A percentile compares a stretch with the other conserved stretches of the same genome.
These are phyloP conservation scores for Pheosia gnoma DNA, from an alignment of 2,888 invertebrate species.

Conservation along the genomic window DNA sequence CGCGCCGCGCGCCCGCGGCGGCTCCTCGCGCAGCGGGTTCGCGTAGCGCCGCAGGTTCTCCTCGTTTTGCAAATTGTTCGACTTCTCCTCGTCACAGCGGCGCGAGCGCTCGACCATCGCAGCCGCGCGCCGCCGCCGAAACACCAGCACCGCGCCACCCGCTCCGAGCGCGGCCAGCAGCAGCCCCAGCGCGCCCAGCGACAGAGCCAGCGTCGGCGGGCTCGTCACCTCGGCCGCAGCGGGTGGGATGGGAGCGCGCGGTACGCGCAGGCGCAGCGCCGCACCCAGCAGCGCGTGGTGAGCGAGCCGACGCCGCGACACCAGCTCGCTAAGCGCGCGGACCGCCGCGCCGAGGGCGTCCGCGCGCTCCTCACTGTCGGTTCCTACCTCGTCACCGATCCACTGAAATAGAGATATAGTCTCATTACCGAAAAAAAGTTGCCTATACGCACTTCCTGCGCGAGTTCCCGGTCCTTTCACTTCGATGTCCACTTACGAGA, in stretches of 20 bases:
- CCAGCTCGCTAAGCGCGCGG: conserved; percentile 69
- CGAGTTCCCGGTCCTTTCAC: not conserved
- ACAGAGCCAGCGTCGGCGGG: conserved; percentile 43
- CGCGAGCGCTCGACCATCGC: conserved; percentile 83
- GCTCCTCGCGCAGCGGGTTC: conserved; percentile 89
- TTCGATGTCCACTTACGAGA: conserved; percentile 85
- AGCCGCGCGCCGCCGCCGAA: conserved; percentile 54
- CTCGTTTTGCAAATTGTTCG: conserved; percentile 95
- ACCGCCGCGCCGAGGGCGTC: conserved; percentile 60
- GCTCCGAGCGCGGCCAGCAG: conserved; percentile 50
- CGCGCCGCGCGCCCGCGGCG: conserved; percentile 82
- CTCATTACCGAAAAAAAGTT: too few relatives aligned
- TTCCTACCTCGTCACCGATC: conserved; percentile 71
- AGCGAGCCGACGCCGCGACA: conserved; percentile 68
- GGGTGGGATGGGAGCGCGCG: conserved; percentile 41
- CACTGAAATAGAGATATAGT: conserved; percentile 49
- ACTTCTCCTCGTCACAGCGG: conserved; percentile 92
- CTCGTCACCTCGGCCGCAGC: conserved; percentile 78
- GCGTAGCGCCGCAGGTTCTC: conserved; percentile 93
- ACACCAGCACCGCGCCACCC: conserved; percentile 58
- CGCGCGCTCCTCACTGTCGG: conserved; percentile 50
- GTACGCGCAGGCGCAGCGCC: conserved; percentile 66
- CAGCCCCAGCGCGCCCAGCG: conserved; percentile 43
- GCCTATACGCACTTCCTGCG: not conserved
- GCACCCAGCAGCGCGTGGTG: conserved; percentile 71